Base-by-base conservation (phyloP, 2,888 invertebrate genomes). In the Poecilobothrus nobilitatus region DNA sequence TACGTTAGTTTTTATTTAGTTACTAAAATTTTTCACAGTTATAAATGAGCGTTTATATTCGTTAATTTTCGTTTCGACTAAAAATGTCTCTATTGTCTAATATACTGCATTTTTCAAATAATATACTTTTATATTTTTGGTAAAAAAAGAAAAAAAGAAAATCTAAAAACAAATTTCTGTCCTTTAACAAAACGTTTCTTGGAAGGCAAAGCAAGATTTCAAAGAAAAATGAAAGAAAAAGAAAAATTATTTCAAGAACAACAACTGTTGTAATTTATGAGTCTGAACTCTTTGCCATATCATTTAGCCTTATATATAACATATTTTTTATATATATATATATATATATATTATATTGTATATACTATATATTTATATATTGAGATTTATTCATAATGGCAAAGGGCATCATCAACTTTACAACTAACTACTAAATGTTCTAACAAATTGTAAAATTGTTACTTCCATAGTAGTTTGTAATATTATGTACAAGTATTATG, bases 351-450 rank as follows among this genome's bases (percentile, higher is more conserved):
- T 15, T 15, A 12, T 9, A 41, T 15, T 12, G 41, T 53, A 53
- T 53, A 53, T 6, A 15, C 12, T n/a, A n/a, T n/a, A n/a, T n/a
- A n/a, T n/a, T n/a, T n/a, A 53, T 12, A 53, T 12, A 53, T 18
- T 53, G 41, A 53, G 53, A n/a, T 53, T 53, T 53, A 53, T 53
- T 53, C 18, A 18, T n/a, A 18, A 53, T 53, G n/a, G 53, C 53
- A 53, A 53, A 53, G 53, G 53, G 18, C 53, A 53, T 53, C 53
- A 53, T n/a, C n/a, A 53, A 53, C 53, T 53, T 53, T 18, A 53
- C n/a, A 53, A 53, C 53, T n/a, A 53, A 9, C 2, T 37, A 37
- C 37, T 12, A 37, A 37, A 37, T 27, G 15, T 53, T 53, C 18
- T 12, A 53, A n/a, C 53, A 18, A 18, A 53, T 2, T 12, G 10